Base-by-base conservation (phyloP, 2,113 vertebrate genomes). In the Pachycephala philippinensis region DNA sequence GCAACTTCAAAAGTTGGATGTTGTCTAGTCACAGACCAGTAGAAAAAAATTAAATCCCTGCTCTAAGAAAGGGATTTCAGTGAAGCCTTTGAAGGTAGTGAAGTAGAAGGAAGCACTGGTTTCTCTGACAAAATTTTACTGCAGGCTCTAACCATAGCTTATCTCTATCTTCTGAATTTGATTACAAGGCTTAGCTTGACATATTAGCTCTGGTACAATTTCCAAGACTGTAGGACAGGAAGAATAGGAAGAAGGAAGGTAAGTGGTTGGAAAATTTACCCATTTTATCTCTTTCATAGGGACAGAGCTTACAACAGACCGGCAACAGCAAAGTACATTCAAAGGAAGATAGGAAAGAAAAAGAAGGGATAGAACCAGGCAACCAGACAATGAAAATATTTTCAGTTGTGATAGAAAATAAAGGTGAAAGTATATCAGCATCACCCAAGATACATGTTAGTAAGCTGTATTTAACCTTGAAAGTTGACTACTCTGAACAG, bases 51-150 rank as follows among this genome's bases (percentile, higher is more conserved):
- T 19, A 80, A 86, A 84, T 37, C 27, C 26, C 20, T 84, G 26
- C 33, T 70, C 45, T 26, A 42, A 75, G 33, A 78, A 52, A 47
- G 33, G 7, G 37, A 69, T 94, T 90, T 42, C 50, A 89, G 14
- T 45, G 59, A 89, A 91, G 74, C 4, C 26, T 91, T 69, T 70
- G 50, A 95, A 91, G 37, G 26, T 59, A 57, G 45, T 49, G 19
- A 87, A 87, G 54, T 27, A 74, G 44, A 94, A 92, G 20, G 13
- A 84, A 93, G 37, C 61, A 39, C 13, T 57, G 14, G 15, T 69
- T 92, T 81, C 18, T 77, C 80, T 45, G 35, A 61, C 8, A 77
- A 89, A 85, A 57, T 69, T 90, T 88, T 56, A 92, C 31, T 77
- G 42, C 21, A 84, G 54, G 23, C 37, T 80, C 42, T 90, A 81